Base-by-base conservation (phyloP, 2,797 vertebrate species). In the Poeciliopsis turneri region DNA sequence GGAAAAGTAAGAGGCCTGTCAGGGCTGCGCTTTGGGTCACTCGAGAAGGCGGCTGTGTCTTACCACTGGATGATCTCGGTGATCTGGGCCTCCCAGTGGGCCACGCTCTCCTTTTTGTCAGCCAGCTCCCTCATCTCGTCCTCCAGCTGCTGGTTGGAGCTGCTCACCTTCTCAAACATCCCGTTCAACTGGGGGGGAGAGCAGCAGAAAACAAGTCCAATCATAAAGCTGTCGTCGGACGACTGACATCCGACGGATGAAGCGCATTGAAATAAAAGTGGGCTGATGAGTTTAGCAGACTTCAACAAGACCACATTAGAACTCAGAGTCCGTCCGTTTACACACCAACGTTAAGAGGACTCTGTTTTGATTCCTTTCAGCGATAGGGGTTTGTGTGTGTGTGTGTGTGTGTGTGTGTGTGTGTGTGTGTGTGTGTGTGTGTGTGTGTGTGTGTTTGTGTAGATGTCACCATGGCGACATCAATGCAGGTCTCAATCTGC, bases 21-120 rank as follows among this genome's bases (percentile, higher is more conserved):
- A 55, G 72, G 53, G 46, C 77, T 64, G 57, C 18, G 76, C 33
- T 47, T 36, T 49, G 36, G 64, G 47, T 66, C 45, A 85, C 72
- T 12, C 76, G 77, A 82, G 73, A 80, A 51, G 53, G 64, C 15
- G 13, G 18, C 23, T 51, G 61, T 4, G 61, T 95, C 96, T 96
- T 92, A 99, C 98, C 98, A 99, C 76, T 99, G 98, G 92, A 99
- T 99, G 93, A 99, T 99, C 92, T 99, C 98, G 16, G 98, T 99
- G 94, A 99, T 99, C 78, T 99, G 98, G 78, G 98, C 98, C 93
- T 99, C 98, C 98, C 98, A 99, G 89, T 99, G 98, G 43, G 98
- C 97, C 2, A 99, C 98, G 0, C 98, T 99, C 92, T 99, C 98
- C 92, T 98, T 98, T 92, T 99, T 99, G 92, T 98, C 98, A 30